A percentile compares a stretch with the other conserved stretches of the same genome.
Conservation (phyloP, 2,797 vertebrate species). For the Columba guinea region DNA sequence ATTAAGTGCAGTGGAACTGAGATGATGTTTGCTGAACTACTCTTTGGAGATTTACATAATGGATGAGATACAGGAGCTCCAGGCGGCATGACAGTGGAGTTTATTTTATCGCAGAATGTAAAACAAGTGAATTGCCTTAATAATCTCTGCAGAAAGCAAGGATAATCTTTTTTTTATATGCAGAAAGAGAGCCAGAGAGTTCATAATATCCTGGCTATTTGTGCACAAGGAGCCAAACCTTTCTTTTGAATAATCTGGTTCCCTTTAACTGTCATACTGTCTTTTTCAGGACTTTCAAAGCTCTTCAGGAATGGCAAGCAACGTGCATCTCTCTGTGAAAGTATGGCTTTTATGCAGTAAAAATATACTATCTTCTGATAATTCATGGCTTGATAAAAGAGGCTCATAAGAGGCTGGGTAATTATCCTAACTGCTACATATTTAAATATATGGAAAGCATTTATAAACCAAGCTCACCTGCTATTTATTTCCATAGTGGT, state of each 20-base stretch:
- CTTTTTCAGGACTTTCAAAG: not conserved
- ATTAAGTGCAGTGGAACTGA: conserved; percentile 52
- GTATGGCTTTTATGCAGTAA: not conserved
- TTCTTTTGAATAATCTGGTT: not conserved
- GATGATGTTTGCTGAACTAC: conserved; percentile 55
- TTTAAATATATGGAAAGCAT: conserved; percentile 13
- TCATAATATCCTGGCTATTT: not conserved
- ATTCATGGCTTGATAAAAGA: not conserved
- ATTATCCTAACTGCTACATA: not conserved
- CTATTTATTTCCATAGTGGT: not conserved
- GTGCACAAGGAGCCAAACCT: not conserved
- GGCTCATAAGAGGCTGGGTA: not conserved
- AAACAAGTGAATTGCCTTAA: conserved; percentile 59
- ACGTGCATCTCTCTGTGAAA: not conserved
- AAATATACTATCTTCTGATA: not conserved
- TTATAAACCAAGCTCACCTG: conserved; percentile 3
- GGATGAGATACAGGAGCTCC: conserved; percentile 62
- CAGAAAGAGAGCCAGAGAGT: not conserved
- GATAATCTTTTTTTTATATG: not conserved
- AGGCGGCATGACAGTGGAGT: conserved; percentile 28
- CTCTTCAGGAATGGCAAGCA: not conserved
- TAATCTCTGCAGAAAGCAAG: conserved; percentile 49
- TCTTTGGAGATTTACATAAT: conserved; percentile 73
- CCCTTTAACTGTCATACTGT: not conserved
- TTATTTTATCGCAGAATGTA: conserved; percentile 56